Conservation (phyloP, 2,888 invertebrate genomes). For the Brachyptera putata region DNA sequence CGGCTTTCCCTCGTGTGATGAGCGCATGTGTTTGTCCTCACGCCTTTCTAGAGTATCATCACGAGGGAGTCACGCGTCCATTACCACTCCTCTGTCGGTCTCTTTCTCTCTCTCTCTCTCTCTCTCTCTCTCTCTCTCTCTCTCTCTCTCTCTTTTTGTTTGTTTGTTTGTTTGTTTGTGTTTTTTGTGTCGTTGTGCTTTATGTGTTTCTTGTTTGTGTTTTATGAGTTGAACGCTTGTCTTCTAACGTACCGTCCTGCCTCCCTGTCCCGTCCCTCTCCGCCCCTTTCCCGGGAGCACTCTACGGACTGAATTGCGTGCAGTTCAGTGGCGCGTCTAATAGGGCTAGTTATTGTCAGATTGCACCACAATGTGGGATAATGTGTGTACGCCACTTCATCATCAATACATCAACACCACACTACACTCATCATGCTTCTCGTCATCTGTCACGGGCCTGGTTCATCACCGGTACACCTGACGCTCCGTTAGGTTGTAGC, state of each 20-base stretch:
- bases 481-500: too few species aligned
- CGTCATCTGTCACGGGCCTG: not conserved
- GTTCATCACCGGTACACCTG: too few species aligned
- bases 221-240: constrained; percentile 17
- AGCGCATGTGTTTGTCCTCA: constrained; percentile 22
- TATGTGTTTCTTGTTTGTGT: constrained; percentile 23
- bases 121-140: too few species aligned
- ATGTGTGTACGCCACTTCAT: not conserved
- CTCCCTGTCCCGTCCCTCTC: constrained; percentile 9
- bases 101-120: constrained; percentile 6
- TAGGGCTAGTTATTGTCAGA: too few species aligned
- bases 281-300: not conserved
- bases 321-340: too few species aligned
- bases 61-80: constrained; percentile 14
- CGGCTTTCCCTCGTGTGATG: constrained; percentile 27
- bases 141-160: too few species aligned
- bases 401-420: not conserved
- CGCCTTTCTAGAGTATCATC: not conserved
- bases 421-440: not conserved
- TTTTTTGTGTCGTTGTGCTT: constrained; percentile 24
- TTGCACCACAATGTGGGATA: not conserved
- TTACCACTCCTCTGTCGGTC: not conserved
- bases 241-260: constrained; percentile 6
- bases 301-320: not conserved
- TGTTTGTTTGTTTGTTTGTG: constrained; percentile 14